Percentiles rank a stretch among this genome's conserved stretches.
phyloP scores from a whole-genome alignment of 2,113 vertebrate species.

The Corythoichthys haematopterus region DNA sequence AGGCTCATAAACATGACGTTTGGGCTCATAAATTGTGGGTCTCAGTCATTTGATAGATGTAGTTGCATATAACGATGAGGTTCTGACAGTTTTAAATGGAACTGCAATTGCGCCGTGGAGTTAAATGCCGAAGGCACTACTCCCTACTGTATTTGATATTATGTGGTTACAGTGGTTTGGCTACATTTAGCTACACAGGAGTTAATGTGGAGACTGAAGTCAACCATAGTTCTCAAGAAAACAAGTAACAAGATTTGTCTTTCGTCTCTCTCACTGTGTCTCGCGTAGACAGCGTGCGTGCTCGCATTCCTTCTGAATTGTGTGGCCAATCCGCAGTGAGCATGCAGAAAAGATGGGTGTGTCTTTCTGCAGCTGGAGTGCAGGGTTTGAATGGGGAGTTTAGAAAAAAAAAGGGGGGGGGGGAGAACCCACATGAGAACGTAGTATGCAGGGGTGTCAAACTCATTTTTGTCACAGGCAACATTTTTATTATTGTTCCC shows the following conservation, averaged over 20 bases:
- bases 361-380: slow-evolving; percentile 65
- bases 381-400: slow-evolving; percentile 73
- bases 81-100: slow-evolving; percentile 19
- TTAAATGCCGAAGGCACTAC: slow-evolving; percentile 34
- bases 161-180: slow-evolving; percentile 38
- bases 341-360: slow-evolving; percentile 62
- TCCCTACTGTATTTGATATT: slow-evolving; percentile 40
- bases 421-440: not conserved
- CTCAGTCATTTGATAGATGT: not conserved
- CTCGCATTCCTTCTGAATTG: slow-evolving; percentile 54
- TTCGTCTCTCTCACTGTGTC: not conserved
- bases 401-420: slow-evolving; percentile 27
- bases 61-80: not conserved
- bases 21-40: not conserved
- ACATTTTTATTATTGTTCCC: not conserved
- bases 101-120: slow-evolving; percentile 5
- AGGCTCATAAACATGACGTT: not conserved
- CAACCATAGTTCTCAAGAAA: slow-evolving; percentile 31
- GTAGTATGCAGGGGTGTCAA: not conserved
- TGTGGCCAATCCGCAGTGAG: slow-evolving; percentile 54
- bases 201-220: slow-evolving; percentile 22
- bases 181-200: slow-evolving; percentile 28
- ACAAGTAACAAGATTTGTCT: slow-evolving; percentile 42
- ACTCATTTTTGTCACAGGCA: not conserved
- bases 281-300: slow-evolving; percentile 37